A percentile compares a stretch with the other conserved stretches of the same genome.
Evolutionary conservation across 2,797 vertebrate genomes (phyloP).

Genomic region (Pipistrellus pipistrellus): DNA sequence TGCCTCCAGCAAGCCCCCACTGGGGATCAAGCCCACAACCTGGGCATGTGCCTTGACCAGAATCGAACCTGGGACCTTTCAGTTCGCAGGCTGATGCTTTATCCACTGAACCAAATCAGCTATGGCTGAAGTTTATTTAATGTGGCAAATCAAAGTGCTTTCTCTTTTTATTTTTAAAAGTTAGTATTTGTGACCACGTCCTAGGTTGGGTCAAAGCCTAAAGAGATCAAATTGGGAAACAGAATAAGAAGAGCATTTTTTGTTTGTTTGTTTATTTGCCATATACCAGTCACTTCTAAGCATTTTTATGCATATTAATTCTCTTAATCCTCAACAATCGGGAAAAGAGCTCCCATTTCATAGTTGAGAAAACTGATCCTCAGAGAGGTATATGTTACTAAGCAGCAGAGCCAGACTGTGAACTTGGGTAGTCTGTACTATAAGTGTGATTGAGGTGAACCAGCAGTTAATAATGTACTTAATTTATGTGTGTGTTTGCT

Average conservation of each 20-base stretch:
- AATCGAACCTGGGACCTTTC: too few species aligned
- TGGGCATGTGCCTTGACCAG: too few species aligned
- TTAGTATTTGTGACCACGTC: constrained; percentile 40
- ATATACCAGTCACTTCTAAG: neutral
- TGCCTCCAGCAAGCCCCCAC: too few species aligned
- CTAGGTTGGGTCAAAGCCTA: neutral
- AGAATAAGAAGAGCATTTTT: neutral
- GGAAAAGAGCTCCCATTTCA: constrained; percentile 20
- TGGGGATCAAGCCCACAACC: too few species aligned
- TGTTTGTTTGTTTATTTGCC: neutral
- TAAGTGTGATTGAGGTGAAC: neutral
- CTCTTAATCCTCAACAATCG: neutral
- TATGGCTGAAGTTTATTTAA: neutral
- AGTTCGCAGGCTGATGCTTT: too few species aligned
- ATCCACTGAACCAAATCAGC: too few species aligned
- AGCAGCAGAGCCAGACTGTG: constrained; percentile 40
- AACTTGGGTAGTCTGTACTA: neutral
- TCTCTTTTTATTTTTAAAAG: constrained; percentile 29
- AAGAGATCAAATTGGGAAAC: constrained; percentile 27
- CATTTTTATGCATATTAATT: neutral
- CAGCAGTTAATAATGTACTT: neutral
- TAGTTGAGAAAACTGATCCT: constrained; percentile 10
- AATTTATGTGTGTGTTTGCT: neutral
- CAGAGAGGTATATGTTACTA: neutral
- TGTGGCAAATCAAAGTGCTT: constrained; percentile 18